Base-by-base conservation (phyloP, 2,888 invertebrate genomes). In the Morpho achilles region DNA sequence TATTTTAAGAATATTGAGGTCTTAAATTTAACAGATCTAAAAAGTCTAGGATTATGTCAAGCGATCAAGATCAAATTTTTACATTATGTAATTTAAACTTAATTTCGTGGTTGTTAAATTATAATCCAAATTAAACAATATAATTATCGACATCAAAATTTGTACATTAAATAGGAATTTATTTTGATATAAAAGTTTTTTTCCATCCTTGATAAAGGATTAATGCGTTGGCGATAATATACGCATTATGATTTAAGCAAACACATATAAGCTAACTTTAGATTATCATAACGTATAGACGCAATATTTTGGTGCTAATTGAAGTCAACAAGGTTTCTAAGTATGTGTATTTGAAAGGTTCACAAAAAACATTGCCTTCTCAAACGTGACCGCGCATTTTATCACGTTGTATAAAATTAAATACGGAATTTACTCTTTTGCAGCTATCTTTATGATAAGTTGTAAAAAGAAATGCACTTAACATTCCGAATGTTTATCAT, bases 401-500 rank as follows among this genome's bases (percentile, higher is more conserved):
- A 50, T 58, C 51, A 10, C 32, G 45, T 57, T 51, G 48, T 50
- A 48, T 53, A 41, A 57, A 52, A 58, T 45, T 58, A 45, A 51
- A 54, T 57, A 57, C 47, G 40, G 23, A 58, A 58, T n/a, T 45
- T 52, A 47, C 9, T 53, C 45, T 9, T 53, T 60, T 16, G 22
- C 8, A 16, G 48, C 49, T 58, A 60, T 53, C 53, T 50, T 41
- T 10, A 49, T 44, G 53, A 50, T 60, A 57, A 53, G 50, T 43
- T 60, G 48, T 59, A 50, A 47, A 56, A 58, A 56, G 41, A 46
- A 56, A 56, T 56, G 56, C 60, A 60, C 53, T 56, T 53, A 53
- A 46, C 43, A 39, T 53, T 50, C 22, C 7, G 8, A 50, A 22
- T 48, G 43, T 52, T 52, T 55, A 48, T 55, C 39, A 45, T 50